These are phyloP conservation scores for Bothrops jararaca DNA, from an alignment of 2,113 vertebrate species.

Conservation along the genomic window DNA sequence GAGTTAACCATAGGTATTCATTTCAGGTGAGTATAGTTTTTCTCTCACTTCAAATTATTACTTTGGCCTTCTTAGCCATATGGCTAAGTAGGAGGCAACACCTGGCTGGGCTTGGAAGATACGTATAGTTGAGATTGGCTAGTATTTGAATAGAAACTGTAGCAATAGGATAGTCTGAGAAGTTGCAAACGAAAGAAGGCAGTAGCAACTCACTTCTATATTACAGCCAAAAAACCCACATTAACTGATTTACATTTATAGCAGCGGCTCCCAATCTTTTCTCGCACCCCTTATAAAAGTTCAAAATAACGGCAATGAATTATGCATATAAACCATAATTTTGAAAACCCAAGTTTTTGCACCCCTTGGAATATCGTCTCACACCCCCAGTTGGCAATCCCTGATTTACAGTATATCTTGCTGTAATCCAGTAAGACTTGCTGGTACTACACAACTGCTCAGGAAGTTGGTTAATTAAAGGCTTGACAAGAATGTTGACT, in stretches of 20 bases:
- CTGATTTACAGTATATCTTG: neutral
- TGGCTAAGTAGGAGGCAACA: neutral
- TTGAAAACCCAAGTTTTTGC: no score
- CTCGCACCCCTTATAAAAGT: no score
- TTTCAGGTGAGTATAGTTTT: neutral
- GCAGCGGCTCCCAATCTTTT: no score
- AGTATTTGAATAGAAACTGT: neutral
- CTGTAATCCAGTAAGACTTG: neutral
- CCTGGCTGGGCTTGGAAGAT: neutral
- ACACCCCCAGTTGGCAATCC: no score
- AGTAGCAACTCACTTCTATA: neutral
- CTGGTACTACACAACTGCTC: neutral
- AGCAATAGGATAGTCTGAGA: neutral
- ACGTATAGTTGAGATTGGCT: neutral
- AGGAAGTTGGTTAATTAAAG: neutral
- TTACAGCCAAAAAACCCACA: neutral
- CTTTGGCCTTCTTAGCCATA: neutral
- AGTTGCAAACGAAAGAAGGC: neutral
- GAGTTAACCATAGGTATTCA: neutral
- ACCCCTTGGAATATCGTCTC: no score
- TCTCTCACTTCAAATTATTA: neutral
- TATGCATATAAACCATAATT: no score
- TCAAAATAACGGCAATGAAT: no score
- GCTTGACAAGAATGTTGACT: neutral
- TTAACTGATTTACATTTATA: neutral